These are phyloP conservation scores for Melolontha melolontha DNA, from an alignment of 2,888 invertebrate species.

Conservation along the genomic window DNA sequence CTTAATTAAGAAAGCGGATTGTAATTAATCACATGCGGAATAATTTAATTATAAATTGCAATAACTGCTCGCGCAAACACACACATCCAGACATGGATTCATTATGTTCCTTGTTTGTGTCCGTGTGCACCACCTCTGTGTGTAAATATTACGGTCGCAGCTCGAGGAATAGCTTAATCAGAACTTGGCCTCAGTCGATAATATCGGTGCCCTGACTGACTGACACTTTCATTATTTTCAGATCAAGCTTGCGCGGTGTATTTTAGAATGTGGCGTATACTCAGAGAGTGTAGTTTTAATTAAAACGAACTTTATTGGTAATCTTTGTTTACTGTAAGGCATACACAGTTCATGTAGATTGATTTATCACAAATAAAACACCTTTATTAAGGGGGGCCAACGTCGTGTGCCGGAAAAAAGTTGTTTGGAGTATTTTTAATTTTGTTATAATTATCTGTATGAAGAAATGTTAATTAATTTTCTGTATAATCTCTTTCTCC, in stretches of 20 bases:
- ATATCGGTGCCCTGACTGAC: slow-evolving; percentile 55
- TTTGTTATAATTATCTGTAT: no score
- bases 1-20: slow-evolving; percentile 39
- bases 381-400: no score
- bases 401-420: background rate
- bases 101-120: slow-evolving; percentile 2
- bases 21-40: slow-evolving; percentile 40
- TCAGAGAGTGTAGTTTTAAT: slow-evolving; percentile 38
- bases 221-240: slow-evolving; percentile 62
- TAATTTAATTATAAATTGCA: slow-evolving; percentile 43
- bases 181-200: slow-evolving; percentile 48
- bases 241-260: slow-evolving; percentile 18
- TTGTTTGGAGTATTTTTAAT: background rate
- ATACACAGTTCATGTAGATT: no score
- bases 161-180: slow-evolving; percentile 34
- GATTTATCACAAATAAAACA: no score
- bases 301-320: slow-evolving; percentile 35
- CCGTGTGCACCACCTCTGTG: slow-evolving; percentile 11
- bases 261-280: slow-evolving; percentile 27
- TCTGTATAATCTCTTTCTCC: no score
- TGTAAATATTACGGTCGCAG: slow-evolving; percentile 20
- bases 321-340: background rate
- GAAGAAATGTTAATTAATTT: no score
- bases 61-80: slow-evolving; percentile 22
- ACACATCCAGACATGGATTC: background rate